Conservation (phyloP, 2,113 vertebrate species). For the Tetrax tetrax region DNA sequence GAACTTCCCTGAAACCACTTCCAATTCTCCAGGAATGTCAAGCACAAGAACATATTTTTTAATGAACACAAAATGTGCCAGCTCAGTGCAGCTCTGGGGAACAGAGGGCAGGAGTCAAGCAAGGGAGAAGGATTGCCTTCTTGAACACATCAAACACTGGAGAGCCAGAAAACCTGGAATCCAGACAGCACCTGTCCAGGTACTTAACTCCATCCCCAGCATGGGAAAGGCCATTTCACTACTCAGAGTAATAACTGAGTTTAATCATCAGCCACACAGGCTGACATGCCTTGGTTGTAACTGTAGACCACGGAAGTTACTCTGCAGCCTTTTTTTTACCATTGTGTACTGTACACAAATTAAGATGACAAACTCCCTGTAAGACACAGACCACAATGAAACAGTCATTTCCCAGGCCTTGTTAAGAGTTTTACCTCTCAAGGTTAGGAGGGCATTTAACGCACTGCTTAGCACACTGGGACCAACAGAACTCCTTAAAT, state of each 20-base stretch:
- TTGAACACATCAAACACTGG: not conserved
- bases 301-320: not conserved
- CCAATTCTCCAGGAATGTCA: not conserved
- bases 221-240: not conserved
- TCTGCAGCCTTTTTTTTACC: not conserved
- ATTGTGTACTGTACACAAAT: not conserved
- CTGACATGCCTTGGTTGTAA: not conserved
- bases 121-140: not conserved
- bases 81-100: accelerated
- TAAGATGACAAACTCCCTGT: not conserved
- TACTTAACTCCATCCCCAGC: not conserved
- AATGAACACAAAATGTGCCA: not conserved
- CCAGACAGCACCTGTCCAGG: not conserved
- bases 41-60: not conserved
- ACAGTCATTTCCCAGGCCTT: not conserved
- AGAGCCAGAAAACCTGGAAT: not conserved
- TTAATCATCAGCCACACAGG: not conserved
- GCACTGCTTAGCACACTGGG: not conserved
- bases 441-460: not conserved
- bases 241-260: not conserved
- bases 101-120: not conserved
- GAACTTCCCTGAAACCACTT: not conserved
- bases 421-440: not conserved
- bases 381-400: not conserved
- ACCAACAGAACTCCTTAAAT: not conserved